Evolutionary conservation across 2,797 vertebrate species (phyloP), one percentile per base, ranked within the genome.

Genomic region (Catostomus latipinnis): DNA sequence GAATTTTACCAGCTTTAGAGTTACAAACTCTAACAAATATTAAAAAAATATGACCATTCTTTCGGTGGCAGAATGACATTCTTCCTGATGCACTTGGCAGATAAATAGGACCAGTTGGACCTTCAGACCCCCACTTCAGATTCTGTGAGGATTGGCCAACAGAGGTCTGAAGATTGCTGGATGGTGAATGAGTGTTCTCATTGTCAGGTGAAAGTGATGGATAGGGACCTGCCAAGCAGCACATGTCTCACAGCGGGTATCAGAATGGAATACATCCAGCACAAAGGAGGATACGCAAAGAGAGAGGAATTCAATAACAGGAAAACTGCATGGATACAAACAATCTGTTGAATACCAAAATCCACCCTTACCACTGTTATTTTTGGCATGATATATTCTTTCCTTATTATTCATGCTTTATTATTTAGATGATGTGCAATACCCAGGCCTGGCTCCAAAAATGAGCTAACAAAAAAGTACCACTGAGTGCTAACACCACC

Each of bases 281-380:
- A 83, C 84, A 84, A 90, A 85, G 80, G 76, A 93, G 92, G 93
- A 93, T 92, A 93, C 91, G 89, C 88, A 93, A 88, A 74, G 77
- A 91, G 87, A 88, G 85, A 92, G 90, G 93, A 94, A 94, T 94
- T 94, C 92, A 94, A 94, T 92, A 95, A 94, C 93, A 95, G 93
- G 93, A 94, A 95, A 93, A 92, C 89, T 85, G 86, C 90, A 91
- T 89, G 92, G 92, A 93, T 91, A 92, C 89, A 93, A 95, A 94
- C 93, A 94, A 93, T 92, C 93, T 83, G 83, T 92, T 87, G 88
- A 94, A 93, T 92, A 92, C 87, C 88, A 74, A 91, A 93, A 91
- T 90, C 91, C 92, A 92, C 93, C 94, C 93, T 88, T 87, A 84
- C 86, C 80, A 85, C 8, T 91, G 92, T 93, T 93, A 89, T 90